phyloP scores from a whole-genome alignment of 2,113 vertebrate genomes.

The Myxocyprinus asiaticus region DNA sequence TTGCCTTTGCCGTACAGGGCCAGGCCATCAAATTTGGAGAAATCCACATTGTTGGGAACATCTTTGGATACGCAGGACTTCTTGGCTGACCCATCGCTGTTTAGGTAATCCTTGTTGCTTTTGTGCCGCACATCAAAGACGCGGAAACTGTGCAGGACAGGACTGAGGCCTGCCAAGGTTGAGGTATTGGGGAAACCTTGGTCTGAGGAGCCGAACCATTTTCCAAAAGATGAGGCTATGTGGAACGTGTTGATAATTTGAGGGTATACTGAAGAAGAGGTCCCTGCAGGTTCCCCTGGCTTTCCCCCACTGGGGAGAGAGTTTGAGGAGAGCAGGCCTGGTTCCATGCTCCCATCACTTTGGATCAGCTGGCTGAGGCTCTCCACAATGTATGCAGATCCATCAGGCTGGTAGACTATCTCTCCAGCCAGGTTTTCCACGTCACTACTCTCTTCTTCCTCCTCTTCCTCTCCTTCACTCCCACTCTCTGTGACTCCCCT shows the following conservation, averaged over 20 bases:
- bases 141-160: conserved; percentile 99
- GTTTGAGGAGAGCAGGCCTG: conserved; percentile 84
- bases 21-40: conserved; percentile 98
- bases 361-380: conserved; percentile 97
- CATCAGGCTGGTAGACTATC: conserved; percentile 98
- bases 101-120: conserved; percentile 99
- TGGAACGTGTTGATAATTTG: conserved; percentile 99
- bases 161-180: conserved; percentile 95
- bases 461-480: conserved; percentile 89
- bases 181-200: conserved; percentile 99
- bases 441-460: conserved; percentile 92
- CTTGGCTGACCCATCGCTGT: conserved; percentile 99
- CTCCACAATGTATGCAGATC: conserved; percentile 99
- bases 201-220: conserved; percentile 97
- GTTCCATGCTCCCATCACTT: conserved; percentile 80
- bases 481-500: conserved; percentile 80
- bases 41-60: conserved; percentile 99
- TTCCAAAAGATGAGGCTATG: conserved; percentile 99
- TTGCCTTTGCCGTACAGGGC: conserved; percentile 98
- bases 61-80: conserved; percentile 99
- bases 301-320: conserved; percentile 81
- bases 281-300: conserved; percentile 82
- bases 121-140: conserved; percentile 99
- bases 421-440: conserved; percentile 98
- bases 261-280: conserved; percentile 89